Evolutionary conservation across 2,113 vertebrate genomes (phyloP).

Genomic region (Takifugu bimaculatus): DNA sequence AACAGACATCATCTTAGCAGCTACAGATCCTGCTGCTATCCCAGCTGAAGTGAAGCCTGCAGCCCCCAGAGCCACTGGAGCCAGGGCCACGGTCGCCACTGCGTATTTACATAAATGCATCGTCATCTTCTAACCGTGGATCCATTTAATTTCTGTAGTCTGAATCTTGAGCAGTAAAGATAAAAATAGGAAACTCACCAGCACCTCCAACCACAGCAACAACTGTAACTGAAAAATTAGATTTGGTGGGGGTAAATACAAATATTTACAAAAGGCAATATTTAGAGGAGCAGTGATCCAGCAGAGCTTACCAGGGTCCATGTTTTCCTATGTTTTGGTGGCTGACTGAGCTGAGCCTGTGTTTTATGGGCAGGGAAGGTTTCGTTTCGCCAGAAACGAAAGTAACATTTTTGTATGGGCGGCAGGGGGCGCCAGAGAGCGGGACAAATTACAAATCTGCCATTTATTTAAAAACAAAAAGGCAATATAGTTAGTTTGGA

Average conservation of each 20-base stretch:
- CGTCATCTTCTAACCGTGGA: no score
- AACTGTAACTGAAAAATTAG: neutral
- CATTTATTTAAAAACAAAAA: no score
- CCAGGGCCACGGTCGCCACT: neutral
- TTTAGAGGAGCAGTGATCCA: no score
- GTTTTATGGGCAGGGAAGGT: no score
- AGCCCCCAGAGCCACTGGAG: conserved; percentile 10
- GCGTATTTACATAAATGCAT: neutral
- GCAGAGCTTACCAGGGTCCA: no score
- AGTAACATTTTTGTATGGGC: neutral
- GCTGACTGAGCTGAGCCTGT: no score
- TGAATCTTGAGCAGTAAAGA: neutral
- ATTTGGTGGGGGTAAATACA: no score
- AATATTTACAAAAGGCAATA: no score
- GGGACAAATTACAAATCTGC: no score
- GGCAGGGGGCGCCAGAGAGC: neutral
- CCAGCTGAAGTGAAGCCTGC: conserved; percentile 51
- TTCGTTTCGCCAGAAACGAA: neutral
- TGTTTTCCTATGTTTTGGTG: no score
- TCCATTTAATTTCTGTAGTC: no score
- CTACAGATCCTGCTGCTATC: conserved; percentile 31
- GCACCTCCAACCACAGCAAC: neutral
- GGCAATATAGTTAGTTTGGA: no score
- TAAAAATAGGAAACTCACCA: neutral
- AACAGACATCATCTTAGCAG: conserved; percentile 39